Evolutionary conservation across 1,140 invertebrate genomes (phyloP), one percentile per base, ranked within the genome.

Genomic region (Ectropis grisescens): DNA sequence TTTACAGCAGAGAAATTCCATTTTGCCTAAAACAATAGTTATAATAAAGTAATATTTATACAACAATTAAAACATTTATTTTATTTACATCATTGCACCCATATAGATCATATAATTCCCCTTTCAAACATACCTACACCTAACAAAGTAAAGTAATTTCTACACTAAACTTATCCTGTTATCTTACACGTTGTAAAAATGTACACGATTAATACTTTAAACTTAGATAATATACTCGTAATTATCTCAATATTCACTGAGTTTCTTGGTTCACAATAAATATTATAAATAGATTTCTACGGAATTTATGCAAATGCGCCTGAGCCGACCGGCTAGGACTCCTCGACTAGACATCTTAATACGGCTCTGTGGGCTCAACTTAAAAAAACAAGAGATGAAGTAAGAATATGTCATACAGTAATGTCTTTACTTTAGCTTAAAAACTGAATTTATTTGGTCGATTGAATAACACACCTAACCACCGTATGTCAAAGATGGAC

Each of bases 201-300:
- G 11, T 27, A 27, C 25, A 19, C 16, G 3, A 4, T 27, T 27
- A 27, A n/a, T 27, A 27, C 25, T 27, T 10, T 27, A 10, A 10
- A 27, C 10, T 9, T 11, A 10, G 10, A 11, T 27, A 11, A 9
- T 9, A 27, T 1, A 6, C 11, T 27, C 11, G 4, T 10, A 27
- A 5, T 27, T 10, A 1, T 10, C 13, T 4, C 24, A 33, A 26
- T 26, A 30, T 29, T 15, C 33, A 42, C 29, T 37, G 33, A 32
- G 29, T 42, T 42, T 37, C n/a, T n/a, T n/a, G n/a, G n/a, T n/a
- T n/a, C n/a, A n/a, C n/a, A 43, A 34, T 27, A 41, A 34, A 41
- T 19, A 26, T 8, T 24, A 26, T 36, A 28, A 36, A 22, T 36
- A 29, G 22, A 36, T 12, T 24, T 36, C 29, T 28, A 25, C 16